These are phyloP conservation scores for Mycalesis mineus DNA, from an alignment of 2,888 invertebrate species.

Conservation along the genomic window DNA sequence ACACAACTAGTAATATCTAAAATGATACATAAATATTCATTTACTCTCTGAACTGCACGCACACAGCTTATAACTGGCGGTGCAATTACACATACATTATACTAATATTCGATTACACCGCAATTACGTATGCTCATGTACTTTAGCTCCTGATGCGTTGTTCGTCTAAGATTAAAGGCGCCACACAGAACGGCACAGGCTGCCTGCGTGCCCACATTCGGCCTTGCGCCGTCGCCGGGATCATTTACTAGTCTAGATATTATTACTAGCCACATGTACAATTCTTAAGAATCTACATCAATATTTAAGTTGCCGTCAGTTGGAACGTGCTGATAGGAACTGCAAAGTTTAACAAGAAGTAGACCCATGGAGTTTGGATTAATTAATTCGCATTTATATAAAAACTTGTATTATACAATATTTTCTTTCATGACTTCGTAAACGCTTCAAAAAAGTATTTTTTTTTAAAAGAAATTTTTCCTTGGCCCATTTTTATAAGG, in stretches of 20 bases:
- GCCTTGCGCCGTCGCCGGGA: slow-evolving; percentile 62
- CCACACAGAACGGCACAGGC: slow-evolving; percentile 28
- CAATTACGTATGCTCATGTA: background rate
- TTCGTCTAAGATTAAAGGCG: slow-evolving; percentile 21
- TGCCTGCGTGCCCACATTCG: slow-evolving; percentile 54
- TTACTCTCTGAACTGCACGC: background rate
- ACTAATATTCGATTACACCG: background rate
- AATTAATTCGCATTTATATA: too few species aligned
- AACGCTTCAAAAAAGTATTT: too few species aligned
- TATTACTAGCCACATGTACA: slow-evolving; percentile 40
- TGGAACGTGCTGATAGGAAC: too few species aligned
- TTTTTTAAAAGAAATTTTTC: too few species aligned
- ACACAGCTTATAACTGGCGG: background rate
- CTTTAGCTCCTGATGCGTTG: background rate
- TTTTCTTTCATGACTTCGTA: too few species aligned
- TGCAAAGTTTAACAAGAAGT: too few species aligned
- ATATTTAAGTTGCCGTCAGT: too few species aligned
- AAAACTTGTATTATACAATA: too few species aligned
- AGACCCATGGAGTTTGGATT: too few species aligned
- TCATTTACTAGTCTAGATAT: slow-evolving; percentile 65
- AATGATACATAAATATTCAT: too few species aligned
- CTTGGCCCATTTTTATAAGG: too few species aligned
- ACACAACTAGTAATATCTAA: too few species aligned
- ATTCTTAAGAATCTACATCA: background rate
- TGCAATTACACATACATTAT: background rate